phyloP scores from a whole-genome alignment of 2,797 vertebrate genomes.

The Erethizon dorsatum region DNA sequence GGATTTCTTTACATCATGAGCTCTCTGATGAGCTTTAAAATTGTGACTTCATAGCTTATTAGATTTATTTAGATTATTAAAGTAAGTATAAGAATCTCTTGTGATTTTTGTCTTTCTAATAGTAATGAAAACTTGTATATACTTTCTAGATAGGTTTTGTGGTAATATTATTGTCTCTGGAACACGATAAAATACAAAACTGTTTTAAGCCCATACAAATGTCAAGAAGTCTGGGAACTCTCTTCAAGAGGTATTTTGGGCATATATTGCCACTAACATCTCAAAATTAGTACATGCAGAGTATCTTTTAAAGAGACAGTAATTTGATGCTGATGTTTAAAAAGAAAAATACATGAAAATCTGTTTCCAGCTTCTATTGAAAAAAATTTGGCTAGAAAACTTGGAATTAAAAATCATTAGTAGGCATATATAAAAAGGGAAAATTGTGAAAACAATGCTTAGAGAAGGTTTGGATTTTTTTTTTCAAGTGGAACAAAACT shows the following conservation, averaged over 20 bases:
- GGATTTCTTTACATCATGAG: background rate
- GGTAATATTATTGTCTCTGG: background rate
- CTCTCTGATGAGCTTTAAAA: background rate
- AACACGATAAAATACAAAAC: background rate
- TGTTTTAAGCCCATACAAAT: background rate
- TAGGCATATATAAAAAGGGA: background rate
- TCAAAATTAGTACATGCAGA: background rate
- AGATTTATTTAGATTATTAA: background rate
- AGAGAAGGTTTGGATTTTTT: no score
- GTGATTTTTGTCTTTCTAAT: slow-evolving; percentile 30
- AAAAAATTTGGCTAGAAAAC: background rate
- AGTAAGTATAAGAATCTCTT: slow-evolving; percentile 35
- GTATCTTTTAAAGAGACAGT: background rate
- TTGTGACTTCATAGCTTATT: background rate
- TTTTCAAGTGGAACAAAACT: background rate
- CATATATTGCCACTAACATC: background rate
- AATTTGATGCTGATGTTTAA: background rate
- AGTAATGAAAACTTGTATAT: background rate
- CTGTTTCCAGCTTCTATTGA: background rate
- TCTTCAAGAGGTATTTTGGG: background rate
- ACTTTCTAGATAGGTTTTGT: background rate
- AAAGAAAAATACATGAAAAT: background rate
- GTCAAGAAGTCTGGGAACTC: background rate
- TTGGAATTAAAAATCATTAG: background rate
- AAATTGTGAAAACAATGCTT: background rate